Conservation (phyloP, 2,797 vertebrate genomes). For the Aselliscus stoliczkanus region DNA sequence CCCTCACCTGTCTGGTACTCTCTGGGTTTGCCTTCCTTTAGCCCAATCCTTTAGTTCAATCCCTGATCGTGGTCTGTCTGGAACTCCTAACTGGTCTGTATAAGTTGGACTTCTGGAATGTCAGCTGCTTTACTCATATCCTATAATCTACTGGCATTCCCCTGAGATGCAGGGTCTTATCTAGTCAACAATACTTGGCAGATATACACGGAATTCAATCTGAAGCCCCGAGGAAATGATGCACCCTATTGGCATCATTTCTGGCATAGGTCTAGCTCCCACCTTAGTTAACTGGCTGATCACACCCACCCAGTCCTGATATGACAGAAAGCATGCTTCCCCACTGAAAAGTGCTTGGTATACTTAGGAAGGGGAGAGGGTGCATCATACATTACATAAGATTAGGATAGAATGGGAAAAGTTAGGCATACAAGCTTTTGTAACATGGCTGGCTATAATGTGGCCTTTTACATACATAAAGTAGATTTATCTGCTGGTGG, state of each 20-base stretch:
- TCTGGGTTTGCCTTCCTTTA: neutral
- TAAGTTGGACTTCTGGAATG: neutral
- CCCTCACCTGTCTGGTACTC: neutral
- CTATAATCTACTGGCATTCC: neutral
- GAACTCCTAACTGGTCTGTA: neutral
- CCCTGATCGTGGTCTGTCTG: neutral
- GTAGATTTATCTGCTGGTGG: neutral
- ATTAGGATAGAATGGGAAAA: no score
- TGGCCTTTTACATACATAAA: neutral
- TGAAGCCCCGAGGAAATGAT: neutral
- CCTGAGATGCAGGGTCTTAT: neutral
- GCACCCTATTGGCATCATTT: neutral
- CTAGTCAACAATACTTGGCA: neutral
- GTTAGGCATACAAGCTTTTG: neutral
- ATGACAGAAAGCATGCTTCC: neutral
- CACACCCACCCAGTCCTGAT: neutral
- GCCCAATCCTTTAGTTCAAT: neutral
- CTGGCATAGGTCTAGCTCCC: neutral
- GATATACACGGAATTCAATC: neutral
- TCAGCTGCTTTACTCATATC: neutral
- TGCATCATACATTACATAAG: neutral
- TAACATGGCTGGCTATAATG: neutral
- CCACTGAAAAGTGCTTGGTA: accelerated
- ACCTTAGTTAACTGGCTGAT: neutral
- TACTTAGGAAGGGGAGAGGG: neutral